A percentile compares a stretch with the other conserved stretches of the same genome.
Evolutionary conservation across 2,797 vertebrate genomes (phyloP).

Genomic region (Trichosurus vulpecula): DNA sequence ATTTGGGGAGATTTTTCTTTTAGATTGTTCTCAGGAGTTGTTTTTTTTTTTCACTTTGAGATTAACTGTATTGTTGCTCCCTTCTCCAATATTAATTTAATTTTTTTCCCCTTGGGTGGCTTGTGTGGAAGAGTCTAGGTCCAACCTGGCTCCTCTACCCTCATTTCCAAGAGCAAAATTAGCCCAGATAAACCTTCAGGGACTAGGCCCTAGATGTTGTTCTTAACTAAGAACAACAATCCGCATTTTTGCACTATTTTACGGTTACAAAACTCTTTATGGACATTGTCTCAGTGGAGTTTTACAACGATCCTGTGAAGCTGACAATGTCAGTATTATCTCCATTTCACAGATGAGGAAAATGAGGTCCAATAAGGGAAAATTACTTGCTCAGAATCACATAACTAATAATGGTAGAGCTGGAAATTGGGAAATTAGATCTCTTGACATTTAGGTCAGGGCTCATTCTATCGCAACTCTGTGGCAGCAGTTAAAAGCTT

Average conservation of each 20-base stretch:
- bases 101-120: background rate
- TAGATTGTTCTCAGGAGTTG: background rate
- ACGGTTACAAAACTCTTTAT: slow-evolving; percentile 17
- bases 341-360: background rate
- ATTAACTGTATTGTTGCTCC: background rate
- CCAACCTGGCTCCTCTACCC: background rate
- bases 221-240: background rate
- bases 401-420: background rate
- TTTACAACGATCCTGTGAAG: background rate
- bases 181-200: background rate
- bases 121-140: background rate
- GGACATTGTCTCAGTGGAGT: slow-evolving; percentile 5
- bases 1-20: background rate
- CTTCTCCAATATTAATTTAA: background rate
- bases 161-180: background rate
- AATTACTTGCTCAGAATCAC: background rate
- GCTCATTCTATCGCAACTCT: background rate
- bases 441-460: background rate
- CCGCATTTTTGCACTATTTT: background rate
- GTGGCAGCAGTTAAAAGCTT: background rate
- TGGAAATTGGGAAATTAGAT: background rate
- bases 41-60: background rate
- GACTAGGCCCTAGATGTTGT: background rate
- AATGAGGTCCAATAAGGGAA: background rate
- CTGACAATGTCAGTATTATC: background rate